Base-by-base conservation (phyloP, 2,113 vertebrate species). In the Platichthys flesus region DNA sequence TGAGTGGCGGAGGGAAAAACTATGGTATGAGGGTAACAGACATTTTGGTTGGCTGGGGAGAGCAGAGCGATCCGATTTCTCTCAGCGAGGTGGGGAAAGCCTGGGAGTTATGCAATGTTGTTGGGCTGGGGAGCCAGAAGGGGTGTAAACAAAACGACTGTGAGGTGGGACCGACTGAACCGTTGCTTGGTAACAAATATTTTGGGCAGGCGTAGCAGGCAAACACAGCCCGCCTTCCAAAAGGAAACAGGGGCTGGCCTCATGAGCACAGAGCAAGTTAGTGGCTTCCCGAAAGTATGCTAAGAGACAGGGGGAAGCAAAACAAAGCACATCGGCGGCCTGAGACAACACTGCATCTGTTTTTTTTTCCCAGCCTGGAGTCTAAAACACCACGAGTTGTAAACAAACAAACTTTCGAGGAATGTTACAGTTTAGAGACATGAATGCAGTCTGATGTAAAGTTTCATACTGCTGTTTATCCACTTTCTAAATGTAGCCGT, bases 161-260 rank as follows among this genome's bases (percentile, higher is more conserved):
- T 83, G 72, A 83, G 90, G 81, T 90, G 85, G 92, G 93, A 91
- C 76, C 83, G 93, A 89, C 89, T 88, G 85, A 54, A 45, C 75
- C 74, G 94, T 95, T 94, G 94, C 94, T 83, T 93, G 82, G 94
- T 85, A 93, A 94, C 94, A 89, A 90, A 91, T 94, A 94, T 95
- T 95, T 95, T 94, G 93, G 91, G 90, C 92, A 92, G 89, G 89
- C 82, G 90, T 89, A 93, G 77, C 65, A 89, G 83, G 92, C 90
- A 93, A 94, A 91, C 91, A 93, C 0, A 89, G 76, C 87, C 89
- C 91, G 88, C 92, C 93, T 91, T 91, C 90, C 89, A 86, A 85
- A 74, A 79, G 91, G 89, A 93, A 93, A 93, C 71, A 82, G 88
- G 86, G 92, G 89, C 85, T 76, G 90, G 87, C 83, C 92, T 92